Base-by-base conservation (phyloP, 92 coral and sea anemone genomes). In the Parazoanthus atlanticus region DNA sequence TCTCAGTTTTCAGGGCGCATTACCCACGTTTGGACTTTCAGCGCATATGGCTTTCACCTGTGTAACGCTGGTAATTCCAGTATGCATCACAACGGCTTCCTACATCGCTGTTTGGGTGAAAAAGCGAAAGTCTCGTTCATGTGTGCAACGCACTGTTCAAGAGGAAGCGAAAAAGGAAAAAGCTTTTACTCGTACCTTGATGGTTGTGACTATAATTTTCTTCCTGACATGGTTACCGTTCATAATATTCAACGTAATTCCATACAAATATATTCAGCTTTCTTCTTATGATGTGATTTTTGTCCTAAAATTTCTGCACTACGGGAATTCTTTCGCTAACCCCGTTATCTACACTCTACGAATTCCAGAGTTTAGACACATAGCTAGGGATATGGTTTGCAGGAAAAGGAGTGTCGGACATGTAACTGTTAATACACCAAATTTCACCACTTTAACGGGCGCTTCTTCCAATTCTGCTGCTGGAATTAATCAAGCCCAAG, bases 201-300 rank as follows among this genome's bases (percentile, higher is more conserved):
- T 86, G 23, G 76, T 95, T 7, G 94, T 95, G 30, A 95, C 93
- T 1, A 85, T 86, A 11, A 91, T 92, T 0, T 95, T 95, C 74
- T 93, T 91, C 36, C 34, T 92, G 21, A 95, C 98, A 6, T 95
- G 98, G 98, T 54, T 88, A 13, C 96, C 98, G 2, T 95, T 95
- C 69, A 89, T 93, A 71, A 88, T 91, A 82, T 84, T 95, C 91
- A 95, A 95, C 85, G 49, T 77, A 10, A 67, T 82, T 66, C 86
- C 86, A 40, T 65, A 71, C 71, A 67, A 65, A 15, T 65, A 82
- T 25, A 33, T 82, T 21, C 23, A 25, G 34, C 43, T 32, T 6
- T 40, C 30, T 66, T 82, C 88, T 8, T 81, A 47, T 69, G 86
- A 67, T 66, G 26, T 72, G 28, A 81, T 90, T 43, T 85, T 72